Evolutionary conservation across 2,888 invertebrate genomes (phyloP).

Genomic region (Mylabris sibirica): DNA sequence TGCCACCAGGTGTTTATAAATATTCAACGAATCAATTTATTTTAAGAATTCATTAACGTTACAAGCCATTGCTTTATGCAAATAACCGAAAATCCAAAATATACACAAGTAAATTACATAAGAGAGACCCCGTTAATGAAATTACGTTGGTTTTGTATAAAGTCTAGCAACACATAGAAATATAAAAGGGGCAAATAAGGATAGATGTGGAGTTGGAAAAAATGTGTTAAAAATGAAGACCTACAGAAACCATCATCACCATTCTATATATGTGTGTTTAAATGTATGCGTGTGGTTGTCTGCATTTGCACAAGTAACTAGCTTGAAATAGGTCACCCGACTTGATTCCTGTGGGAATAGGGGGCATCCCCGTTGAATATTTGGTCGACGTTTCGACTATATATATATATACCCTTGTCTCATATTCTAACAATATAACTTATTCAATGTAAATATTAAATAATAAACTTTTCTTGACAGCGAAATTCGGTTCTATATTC

Average conservation of each 20-base stretch:
- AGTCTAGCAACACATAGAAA: background rate
- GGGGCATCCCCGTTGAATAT: constrained; percentile 30
- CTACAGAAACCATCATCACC: constrained; percentile 25
- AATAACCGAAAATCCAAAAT: constrained; percentile 33
- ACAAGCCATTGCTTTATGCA: constrained; percentile 33
- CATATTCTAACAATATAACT: constrained; percentile 27
- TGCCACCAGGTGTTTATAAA: constrained; percentile 20
- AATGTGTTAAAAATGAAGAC: constrained; percentile 32
- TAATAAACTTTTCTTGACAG: constrained; percentile 14
- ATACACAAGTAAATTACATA: constrained; percentile 36
- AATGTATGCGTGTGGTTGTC: constrained; percentile 18
- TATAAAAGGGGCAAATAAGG: background rate
- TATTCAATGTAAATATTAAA: constrained; percentile 25
- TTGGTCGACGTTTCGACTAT: constrained; percentile 22
- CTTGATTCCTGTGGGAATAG: constrained; percentile 29
- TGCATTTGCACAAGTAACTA: constrained; percentile 41
- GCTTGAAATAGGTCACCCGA: constrained; percentile 36
- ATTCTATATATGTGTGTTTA: background rate
- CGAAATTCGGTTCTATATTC: background rate
- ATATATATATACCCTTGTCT: constrained; percentile 20
- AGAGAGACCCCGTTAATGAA: constrained; percentile 31
- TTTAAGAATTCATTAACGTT: constrained; percentile 31
- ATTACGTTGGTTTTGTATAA: constrained; percentile 20
- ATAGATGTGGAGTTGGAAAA: constrained; percentile 29
- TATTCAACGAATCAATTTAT: constrained; percentile 29